Conservation (phyloP, 92 coral and sea anemone species). For the Epizoanthus stellaris region DNA sequence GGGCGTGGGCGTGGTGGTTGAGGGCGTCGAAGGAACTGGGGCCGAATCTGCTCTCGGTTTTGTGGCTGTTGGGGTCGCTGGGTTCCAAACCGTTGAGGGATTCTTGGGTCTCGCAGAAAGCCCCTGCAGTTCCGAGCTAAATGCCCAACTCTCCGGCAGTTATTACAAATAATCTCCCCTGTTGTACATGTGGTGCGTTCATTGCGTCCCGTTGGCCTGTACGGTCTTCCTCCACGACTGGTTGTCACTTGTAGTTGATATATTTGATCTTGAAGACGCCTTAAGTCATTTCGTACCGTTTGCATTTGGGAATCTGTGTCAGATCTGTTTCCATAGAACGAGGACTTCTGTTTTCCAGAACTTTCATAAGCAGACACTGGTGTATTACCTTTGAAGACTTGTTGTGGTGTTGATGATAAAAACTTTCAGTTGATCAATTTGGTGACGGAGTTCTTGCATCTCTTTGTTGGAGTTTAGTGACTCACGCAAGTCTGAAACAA, state of each 20-base stretch:
- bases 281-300: background rate
- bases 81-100: background rate
- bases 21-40: too few species aligned
- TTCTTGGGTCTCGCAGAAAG: background rate
- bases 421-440: background rate
- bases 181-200: constrained; percentile 43
- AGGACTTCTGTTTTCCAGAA: too few species aligned
- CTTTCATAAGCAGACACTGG: background rate
- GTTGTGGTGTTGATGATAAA: background rate
- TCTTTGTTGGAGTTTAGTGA: background rate
- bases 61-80: too few species aligned
- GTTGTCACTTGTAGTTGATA: background rate
- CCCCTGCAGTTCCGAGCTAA: too few species aligned
- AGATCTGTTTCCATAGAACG: too few species aligned
- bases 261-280: background rate
- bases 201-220: constrained; percentile 2
- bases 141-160: constrained; percentile 37
- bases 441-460: constrained; percentile 5
- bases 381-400: constrained; percentile 1
- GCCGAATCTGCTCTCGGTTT: too few species aligned
- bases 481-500: background rate
- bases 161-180: constrained; percentile 38
- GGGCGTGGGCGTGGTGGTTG: too few species aligned
- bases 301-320: background rate
- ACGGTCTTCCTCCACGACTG: background rate